Conservation (phyloP, 2,113 vertebrate genomes). For the Petrocephalus microphthalmus region DNA sequence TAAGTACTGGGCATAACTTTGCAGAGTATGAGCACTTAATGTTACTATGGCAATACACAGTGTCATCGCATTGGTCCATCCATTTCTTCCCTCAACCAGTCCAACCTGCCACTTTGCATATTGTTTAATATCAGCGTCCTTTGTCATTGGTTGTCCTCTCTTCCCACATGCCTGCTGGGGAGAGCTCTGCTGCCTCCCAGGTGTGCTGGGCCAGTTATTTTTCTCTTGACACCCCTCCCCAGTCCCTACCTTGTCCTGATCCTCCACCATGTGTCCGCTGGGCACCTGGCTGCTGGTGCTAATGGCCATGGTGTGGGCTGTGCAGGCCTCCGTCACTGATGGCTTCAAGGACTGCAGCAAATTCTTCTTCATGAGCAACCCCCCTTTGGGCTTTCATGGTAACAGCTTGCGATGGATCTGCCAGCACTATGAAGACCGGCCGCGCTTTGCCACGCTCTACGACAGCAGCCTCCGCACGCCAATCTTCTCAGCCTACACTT, state of each 20-base stretch:
- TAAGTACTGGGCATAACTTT: too few relatives aligned
- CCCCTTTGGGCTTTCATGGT: conserved; percentile 46
- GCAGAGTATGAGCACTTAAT: too few relatives aligned
- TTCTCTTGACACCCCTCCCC: neutral
- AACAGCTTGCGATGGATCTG: conserved; percentile 45
- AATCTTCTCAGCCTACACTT: conserved; percentile 59
- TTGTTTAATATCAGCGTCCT: neutral
- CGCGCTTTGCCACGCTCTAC: conserved; percentile 56
- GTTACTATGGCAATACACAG: too few relatives aligned
- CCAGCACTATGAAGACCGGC: conserved; percentile 50
- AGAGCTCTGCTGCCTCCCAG: neutral
- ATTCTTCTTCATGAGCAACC: conserved; percentile 49
- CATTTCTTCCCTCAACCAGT: neutral
- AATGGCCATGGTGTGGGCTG: conserved; percentile 21
- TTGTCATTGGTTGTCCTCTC: neutral
- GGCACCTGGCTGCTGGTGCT: conserved; percentile 26
- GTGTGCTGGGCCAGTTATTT: neutral
- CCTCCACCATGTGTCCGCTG: conserved; percentile 33
- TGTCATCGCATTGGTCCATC: neutral
- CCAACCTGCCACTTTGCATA: conserved; percentile 19
- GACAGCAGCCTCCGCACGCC: conserved; percentile 44
- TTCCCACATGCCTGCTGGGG: too few relatives aligned
- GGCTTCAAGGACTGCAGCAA: conserved; percentile 54
- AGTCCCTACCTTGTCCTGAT: neutral
- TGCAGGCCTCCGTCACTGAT: conserved; percentile 38